Conservation (phyloP, 2,888 invertebrate genomes). For the Xylota sylvarum region DNA sequence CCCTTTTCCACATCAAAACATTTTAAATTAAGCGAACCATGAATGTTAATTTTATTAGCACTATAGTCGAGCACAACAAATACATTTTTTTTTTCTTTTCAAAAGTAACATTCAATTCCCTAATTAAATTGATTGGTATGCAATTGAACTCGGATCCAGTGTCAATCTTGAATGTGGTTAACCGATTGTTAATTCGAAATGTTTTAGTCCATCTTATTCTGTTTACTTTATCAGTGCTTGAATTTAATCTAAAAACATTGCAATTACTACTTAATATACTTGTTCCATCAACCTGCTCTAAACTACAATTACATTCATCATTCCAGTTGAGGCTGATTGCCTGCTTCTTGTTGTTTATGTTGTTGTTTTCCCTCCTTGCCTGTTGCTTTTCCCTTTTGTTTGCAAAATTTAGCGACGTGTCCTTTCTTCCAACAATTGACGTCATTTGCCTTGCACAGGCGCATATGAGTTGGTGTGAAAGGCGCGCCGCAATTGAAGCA, state of each 20-base stretch:
- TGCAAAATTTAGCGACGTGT: conserved; percentile 31
- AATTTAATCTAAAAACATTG: conserved; percentile 36
- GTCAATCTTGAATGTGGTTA: conserved; percentile 10
- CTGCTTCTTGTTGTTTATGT: conserved; percentile 24
- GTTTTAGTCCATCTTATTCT: conserved; percentile 15
- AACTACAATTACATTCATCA: conserved; percentile 33
- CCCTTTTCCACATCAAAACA: conserved; percentile 36
- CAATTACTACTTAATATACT: conserved; percentile 42
- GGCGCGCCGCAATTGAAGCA: no score
- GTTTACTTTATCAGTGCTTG: conserved; percentile 18
- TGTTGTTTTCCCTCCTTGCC: conserved; percentile 18
- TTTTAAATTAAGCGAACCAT: conserved; percentile 16
- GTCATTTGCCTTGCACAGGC: conserved; percentile 13
- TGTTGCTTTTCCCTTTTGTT: conserved; percentile 33
- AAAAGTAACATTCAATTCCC: conserved; percentile 25
- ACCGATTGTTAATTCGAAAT: conserved; percentile 1
- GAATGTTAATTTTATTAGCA: conserved; percentile 66
- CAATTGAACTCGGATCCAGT: conserved; percentile 4
- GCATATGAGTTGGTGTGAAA: no score
- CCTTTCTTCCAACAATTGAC: no score
- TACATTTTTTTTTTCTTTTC: conserved; percentile 51
- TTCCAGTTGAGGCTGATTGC: conserved; percentile 32
- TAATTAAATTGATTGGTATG: conserved; percentile 47
- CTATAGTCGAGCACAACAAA: conserved; percentile 65
- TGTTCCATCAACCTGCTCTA: conserved; percentile 28